Base-by-base conservation (phyloP, 2,113 vertebrate genomes). In the Tetrao urogallus region DNA sequence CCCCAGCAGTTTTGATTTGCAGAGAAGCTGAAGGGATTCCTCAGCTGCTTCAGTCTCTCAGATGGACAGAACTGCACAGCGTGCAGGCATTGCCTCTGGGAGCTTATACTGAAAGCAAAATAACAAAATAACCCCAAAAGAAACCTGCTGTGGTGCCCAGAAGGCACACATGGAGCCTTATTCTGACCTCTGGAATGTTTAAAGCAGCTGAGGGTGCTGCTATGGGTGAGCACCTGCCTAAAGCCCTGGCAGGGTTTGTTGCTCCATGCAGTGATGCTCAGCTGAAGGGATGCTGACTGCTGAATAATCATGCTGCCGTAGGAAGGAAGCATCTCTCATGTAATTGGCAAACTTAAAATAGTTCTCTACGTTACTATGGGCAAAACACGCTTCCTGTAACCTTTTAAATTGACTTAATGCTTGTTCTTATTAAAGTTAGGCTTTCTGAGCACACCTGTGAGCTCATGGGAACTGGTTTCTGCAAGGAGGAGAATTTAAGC, bases 271-370 rank as follows among this genome's bases (percentile, higher is more conserved):
- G 71, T 64, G 90, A 87, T 64, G 85, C 52, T 79, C 38, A 13
- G 45, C 38, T 24, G 65, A 48, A 81, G 42, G 56, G 60, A 18
- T 90, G 54, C 40, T 90, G 83, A 76, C 47, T 88, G 67, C 70
- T 93, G 57, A 75, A 94, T 86, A 95, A 76, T 71, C 78, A 27
- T 8, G 30, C 50, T 93, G 82, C 72, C 69, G 21, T 21, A n/a
- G 77, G 73, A 61, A 45, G 54, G 73, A 61, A 45, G 54, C 58
- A 27, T 3, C 32, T 45, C 76, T 82, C 18, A 0, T 50, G 36
- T 61, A 70, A 86, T 79, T 40, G 85, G 67, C 36, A 57, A 28
- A 69, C 82, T 91, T 57, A 64, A 77, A 83, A 86, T 80, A 92
- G 36, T 66, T 86, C 65, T 83, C 76, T 13, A 88, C 61, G 50